Percentiles rank a stretch among this genome's conserved stretches.
Conservation (phyloP, 2,888 invertebrate species). For the Chironomus riparius region DNA sequence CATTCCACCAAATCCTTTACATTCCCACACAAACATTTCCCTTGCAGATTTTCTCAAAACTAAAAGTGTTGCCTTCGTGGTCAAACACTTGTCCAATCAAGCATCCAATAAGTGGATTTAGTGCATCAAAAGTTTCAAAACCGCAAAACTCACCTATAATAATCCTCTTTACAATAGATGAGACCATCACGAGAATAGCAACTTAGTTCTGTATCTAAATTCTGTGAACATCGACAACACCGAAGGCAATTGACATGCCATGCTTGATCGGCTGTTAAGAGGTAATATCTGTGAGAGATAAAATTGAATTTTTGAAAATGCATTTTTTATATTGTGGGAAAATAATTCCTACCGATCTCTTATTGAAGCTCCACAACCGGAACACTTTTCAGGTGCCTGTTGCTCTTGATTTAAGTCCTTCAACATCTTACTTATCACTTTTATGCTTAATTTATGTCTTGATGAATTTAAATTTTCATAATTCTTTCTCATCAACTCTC, state of each 20-base stretch:
- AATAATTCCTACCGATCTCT: slow-evolving; percentile 43
- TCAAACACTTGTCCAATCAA: background rate
- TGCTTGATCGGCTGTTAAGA: slow-evolving; percentile 77
- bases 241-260: slow-evolving; percentile 81
- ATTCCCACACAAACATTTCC: no score
- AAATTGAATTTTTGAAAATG: slow-evolving; percentile 6
- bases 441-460: background rate
- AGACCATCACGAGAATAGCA: slow-evolving; percentile 84
- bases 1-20: no score
- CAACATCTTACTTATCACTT: slow-evolving; percentile 28
- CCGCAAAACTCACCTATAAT: slow-evolving; percentile 63
- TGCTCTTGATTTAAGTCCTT: slow-evolving; percentile 32
- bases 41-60: no score
- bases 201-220: slow-evolving; percentile 75
- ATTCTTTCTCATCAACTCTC: background rate
- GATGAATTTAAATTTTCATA: background rate
- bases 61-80: no score
- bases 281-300: slow-evolving; percentile 48
- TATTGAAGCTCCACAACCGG: slow-evolving; percentile 54
- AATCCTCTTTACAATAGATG: slow-evolving; percentile 91
- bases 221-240: slow-evolving; percentile 76
- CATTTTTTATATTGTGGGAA: background rate
- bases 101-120: background rate
- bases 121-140: background rate
- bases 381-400: slow-evolving; percentile 36